phyloP scores from a whole-genome alignment of 1,140 invertebrate species.

The Tetramorium alpestre region DNA sequence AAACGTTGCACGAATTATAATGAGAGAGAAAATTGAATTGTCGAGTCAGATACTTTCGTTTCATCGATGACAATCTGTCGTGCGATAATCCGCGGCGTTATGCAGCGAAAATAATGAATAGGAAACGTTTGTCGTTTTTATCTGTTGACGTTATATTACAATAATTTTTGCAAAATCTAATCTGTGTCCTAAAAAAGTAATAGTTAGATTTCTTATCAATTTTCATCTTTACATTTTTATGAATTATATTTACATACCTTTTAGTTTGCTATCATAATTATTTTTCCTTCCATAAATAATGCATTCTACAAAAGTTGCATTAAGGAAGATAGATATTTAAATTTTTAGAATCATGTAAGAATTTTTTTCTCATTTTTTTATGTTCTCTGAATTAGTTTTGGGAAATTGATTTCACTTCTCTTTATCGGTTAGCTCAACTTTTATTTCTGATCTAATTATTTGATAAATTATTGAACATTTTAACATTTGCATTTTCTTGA shows the following conservation, averaged over 20 bases:
- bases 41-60: constrained; percentile 23
- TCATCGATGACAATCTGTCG: constrained; percentile 11
- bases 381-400: no score
- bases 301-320: neutral
- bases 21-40: neutral
- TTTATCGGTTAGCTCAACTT: no score
- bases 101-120: neutral
- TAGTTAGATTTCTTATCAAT: no score
- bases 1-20: neutral
- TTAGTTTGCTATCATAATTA: neutral
- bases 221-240: no score
- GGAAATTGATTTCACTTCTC: no score
- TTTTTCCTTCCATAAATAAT: neutral
- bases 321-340: neutral
- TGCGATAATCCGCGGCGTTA: neutral
- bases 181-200: neutral
- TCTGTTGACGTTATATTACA: neutral
- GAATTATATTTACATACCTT: neutral
- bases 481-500: no score
- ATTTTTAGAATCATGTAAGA: neutral
- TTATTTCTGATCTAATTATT: no score
- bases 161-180: no score
- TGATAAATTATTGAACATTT: no score
- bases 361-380: no score
- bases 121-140: neutral